Conservation (phyloP, 2,797 vertebrate species). For the Antennarius maculatus region DNA sequence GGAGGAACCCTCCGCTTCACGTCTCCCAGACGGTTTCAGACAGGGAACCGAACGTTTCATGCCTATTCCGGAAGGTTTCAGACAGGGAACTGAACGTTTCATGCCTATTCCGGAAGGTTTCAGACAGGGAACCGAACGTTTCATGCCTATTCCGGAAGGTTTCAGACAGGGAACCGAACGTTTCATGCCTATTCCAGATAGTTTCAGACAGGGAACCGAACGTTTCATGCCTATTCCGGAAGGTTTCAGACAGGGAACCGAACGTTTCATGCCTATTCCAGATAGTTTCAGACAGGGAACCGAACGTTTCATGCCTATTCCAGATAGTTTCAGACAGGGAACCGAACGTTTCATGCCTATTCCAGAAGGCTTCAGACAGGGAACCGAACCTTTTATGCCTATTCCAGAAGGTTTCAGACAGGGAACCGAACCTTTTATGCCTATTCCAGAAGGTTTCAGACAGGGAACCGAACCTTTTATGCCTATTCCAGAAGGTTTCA, state of each 20-base stretch:
- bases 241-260: conserved; percentile 39
- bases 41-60: too few species aligned
- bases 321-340: conserved; percentile 38
- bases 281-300: conserved; percentile 48
- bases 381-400: not conserved
- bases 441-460: not conserved
- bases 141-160: not conserved
- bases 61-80: not conserved
- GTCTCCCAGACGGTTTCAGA: conserved; percentile 28
- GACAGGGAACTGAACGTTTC: conserved; percentile 25
- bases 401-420: conserved; percentile 31
- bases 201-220: conserved; percentile 53
- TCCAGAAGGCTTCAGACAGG: conserved; percentile 11
- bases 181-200: fast-evolving
- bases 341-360: not conserved
- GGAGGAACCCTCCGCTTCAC: conserved; percentile 33
- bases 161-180: conserved; percentile 51
- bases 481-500: conserved; percentile 22
- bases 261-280: conserved; percentile 1
- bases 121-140: conserved; percentile 27
- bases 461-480: conserved; percentile 32
- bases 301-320: fast-evolving
- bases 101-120: not conserved
- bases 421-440: conserved; percentile 11
- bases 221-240: not conserved